Evolutionary conservation across 2,113 vertebrate species (phyloP).

Genomic region (Glareola pratincola): DNA sequence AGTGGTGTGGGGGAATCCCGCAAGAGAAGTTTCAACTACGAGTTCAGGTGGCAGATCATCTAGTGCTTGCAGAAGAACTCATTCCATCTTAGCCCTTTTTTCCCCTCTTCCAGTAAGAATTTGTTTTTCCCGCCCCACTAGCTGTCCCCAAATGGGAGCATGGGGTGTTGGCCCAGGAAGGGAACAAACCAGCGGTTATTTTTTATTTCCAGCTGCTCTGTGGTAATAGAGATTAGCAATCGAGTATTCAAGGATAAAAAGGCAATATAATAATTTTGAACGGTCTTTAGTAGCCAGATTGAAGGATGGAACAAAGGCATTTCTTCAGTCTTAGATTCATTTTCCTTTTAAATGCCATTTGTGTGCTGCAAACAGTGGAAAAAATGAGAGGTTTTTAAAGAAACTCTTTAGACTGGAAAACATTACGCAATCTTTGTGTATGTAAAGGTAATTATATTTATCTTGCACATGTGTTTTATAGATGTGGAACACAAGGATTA

Average conservation of each 20-base stretch:
- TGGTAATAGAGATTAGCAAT: not conserved
- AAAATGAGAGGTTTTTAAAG: not conserved
- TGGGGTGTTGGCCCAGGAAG: not conserved
- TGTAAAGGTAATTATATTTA: not conserved
- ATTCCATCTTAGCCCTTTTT: not conserved
- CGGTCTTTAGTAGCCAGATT: not conserved
- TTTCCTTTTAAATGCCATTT: not conserved
- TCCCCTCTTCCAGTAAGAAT: not conserved
- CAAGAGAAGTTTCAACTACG: not conserved
- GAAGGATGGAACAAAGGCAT: not conserved
- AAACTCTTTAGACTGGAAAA: not conserved
- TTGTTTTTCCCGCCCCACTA: not conserved
- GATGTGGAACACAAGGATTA: not conserved
- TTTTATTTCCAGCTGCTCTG: not conserved
- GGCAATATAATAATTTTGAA: not conserved
- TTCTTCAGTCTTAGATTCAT: not conserved
- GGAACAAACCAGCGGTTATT: not conserved
- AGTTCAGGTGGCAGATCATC: not conserved
- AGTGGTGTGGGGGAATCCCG: not conserved
- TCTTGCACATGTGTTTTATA: not conserved
- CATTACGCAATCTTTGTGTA: not conserved
- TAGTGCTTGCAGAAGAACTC: not conserved
- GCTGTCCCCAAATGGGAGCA: not conserved
- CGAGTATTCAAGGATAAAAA: not conserved
- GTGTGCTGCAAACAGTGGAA: not conserved